Evolutionary conservation across 2,888 invertebrate genomes (phyloP).

Genomic region (Macrosiphum euphorbiae): DNA sequence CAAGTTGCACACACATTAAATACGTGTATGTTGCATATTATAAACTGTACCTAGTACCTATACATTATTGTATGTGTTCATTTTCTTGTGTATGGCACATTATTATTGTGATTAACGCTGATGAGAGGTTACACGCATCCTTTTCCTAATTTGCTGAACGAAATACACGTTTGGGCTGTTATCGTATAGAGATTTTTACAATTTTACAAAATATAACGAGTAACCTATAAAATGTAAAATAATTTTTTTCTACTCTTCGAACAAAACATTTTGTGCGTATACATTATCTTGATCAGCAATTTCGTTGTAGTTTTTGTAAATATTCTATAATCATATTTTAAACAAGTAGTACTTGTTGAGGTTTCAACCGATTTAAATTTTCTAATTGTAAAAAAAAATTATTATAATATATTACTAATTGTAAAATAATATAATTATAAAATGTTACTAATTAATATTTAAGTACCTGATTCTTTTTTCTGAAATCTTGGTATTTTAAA

Average conservation of each 20-base stretch:
- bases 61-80: neutral
- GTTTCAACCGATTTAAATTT: neutral
- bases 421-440: neutral
- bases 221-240: neutral
- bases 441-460: neutral
- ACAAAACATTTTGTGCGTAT: neutral
- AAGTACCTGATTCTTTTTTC: neutral
- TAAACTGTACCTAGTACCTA: neutral
- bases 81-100: neutral
- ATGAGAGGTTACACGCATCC: neutral
- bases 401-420: neutral
- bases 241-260: neutral
- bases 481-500: neutral
- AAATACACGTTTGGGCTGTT: neutral
- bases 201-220: neutral
- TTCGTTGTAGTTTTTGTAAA: neutral
- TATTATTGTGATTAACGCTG: neutral
- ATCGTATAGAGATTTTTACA: neutral
- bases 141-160: neutral
- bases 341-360: neutral
- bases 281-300: neutral
- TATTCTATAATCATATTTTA: neutral
- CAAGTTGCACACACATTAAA: constrained; percentile 19
- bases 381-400: neutral
- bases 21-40: neutral